Evolutionary conservation across 2,113 vertebrate genomes (phyloP), one percentile per base, ranked within the genome.

Genomic region (Geococcyx californianus): DNA sequence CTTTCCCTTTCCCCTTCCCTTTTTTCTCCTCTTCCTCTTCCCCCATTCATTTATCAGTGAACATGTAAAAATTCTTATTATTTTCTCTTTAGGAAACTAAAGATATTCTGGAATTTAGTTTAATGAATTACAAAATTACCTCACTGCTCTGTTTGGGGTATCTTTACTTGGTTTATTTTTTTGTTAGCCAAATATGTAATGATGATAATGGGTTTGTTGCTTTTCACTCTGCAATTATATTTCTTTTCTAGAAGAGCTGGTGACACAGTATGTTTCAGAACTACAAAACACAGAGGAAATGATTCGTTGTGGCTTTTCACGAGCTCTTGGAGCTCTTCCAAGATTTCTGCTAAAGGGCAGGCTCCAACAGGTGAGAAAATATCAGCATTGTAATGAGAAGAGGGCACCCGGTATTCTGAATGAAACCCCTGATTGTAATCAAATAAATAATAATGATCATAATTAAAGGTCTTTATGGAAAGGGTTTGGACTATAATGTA

Each of bases 261-360:
- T 99, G 23, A 95, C 95, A 51, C 98, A 97, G 92, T 99, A 99
- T 25, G 96, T 98, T 1, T 94, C 97, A 5, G 98, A 98, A 7
- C 98, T 99, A 47, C 97, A 93, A 70, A 99, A 97, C 82, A 10
- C 98, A 1, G 98, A 99, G 96, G 98, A 99, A 91, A 98, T 98
- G 98, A 98, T 98, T 42, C 98, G 99, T 24, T 99, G 99, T 29
- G 99, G 99, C 68, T 99, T 98, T 88, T 98, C 99, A 16, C 97
- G 98, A 42, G 99, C 99, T n/a, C 97, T 99, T 80, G 99, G 99
- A 29, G 97, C 98, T 69, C 98, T 99, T 68, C 99, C 99, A 7
- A 92, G 58, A 34, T 99, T 98, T 95, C 97, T 99, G 91, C 98
- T 99, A 52, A 98, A 87, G 36, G 95, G 98, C 94, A 98, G 97